phyloP scores from a whole-genome alignment of 2,888 invertebrate species.

The Nemotelus pantherinus region DNA sequence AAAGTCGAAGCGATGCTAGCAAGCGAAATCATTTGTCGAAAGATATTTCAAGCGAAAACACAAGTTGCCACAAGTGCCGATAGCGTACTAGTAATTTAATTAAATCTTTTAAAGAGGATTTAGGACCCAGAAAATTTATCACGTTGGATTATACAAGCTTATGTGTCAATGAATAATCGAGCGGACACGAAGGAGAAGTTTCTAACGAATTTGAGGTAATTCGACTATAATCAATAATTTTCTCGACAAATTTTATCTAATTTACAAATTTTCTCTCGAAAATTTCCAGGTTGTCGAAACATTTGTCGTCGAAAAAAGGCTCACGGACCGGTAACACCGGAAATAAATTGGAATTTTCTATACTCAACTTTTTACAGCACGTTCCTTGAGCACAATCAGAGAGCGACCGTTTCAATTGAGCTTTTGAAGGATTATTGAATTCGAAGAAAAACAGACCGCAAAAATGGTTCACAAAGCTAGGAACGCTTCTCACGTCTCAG shows the following conservation, averaged over 20 bases:
- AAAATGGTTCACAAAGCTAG: conserved; percentile 50
- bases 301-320: conserved; percentile 61
- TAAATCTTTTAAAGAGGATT: conserved; percentile 1
- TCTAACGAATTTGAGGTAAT: conserved; percentile 62
- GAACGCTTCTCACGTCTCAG: conserved; percentile 36
- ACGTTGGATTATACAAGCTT: conserved; percentile 34
- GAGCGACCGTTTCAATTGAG: neutral
- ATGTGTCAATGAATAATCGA: conserved; percentile 52
- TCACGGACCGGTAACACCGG: conserved; percentile 64
- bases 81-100: no score
- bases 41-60: neutral
- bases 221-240: neutral
- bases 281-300: conserved; percentile 59
- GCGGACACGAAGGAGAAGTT: conserved; percentile 62
- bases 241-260: conserved; percentile 6
- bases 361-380: conserved; percentile 62
- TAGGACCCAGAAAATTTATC: neutral
- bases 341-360: conserved; percentile 63
- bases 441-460: conserved; percentile 6
- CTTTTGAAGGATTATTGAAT: neutral
- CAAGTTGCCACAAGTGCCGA: no score
- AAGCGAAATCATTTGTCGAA: conserved; percentile 14
- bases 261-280: no score
- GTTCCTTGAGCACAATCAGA: conserved; percentile 59
- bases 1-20: conserved; percentile 2